Evolutionary conservation across 2,797 vertebrate species (phyloP), one percentile per base, ranked within the genome.

Genomic region (Gambusia yucatana): DNA sequence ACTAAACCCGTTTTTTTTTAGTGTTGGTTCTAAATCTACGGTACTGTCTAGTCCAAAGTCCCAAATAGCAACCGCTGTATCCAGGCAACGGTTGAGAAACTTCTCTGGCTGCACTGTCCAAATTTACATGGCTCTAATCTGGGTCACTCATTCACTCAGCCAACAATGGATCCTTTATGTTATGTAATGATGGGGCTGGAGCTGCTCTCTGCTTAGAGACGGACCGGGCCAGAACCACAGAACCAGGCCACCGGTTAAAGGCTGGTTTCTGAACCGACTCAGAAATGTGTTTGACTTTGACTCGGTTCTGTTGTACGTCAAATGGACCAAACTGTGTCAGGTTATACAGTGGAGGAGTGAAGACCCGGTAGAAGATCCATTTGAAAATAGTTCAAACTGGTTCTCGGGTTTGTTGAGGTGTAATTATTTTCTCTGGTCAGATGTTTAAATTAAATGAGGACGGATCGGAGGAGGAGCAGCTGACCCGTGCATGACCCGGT

Each of bases 261-360:
- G 44, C 25, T 13, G 30, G 59, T 20, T 55, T 52, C 25, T 14
- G 61, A 33, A 25, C 11, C 30, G 41, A 72, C 1, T 0, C 39
- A 73, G 33, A 65, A 1, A 73, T 72, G 33, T 33, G 3, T 63
- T 77, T 47, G 8, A 36, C 22, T 78, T 74, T 73, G 52, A 80
- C 47, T 48, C 25, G 20, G 55, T 57, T 77, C 11, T 77, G 71
- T 39, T 84, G 33, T 69, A 6, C 36, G 77, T 83, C 52, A 80
- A 55, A 33, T 73, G 67, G 87, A 89, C 88, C 88, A 82, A 88
- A 3, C 86, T 88, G 86, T 85, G 86, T 84, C 88, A 39, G 89
- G 89, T 84, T 72, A 83, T 82, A 80, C 88, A 87, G 85, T 81
- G 81, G 78, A 50, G 43, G 79, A 0, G 61, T 20, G 4, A 72